Evolutionary conservation across 2,888 invertebrate species (phyloP).

Genomic region (Brassicogethes aeneus): DNA sequence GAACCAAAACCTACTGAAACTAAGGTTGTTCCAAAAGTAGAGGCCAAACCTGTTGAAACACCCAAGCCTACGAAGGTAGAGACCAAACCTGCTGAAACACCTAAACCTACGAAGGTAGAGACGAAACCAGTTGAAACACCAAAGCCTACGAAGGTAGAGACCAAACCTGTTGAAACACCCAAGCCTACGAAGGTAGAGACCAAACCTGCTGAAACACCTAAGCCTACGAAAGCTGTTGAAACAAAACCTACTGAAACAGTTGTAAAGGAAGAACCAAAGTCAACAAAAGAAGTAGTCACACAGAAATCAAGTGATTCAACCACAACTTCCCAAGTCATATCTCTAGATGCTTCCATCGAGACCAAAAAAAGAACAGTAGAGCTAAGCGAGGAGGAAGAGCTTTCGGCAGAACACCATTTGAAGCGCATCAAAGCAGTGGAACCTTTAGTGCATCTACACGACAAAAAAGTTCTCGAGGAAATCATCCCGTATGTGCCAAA

Average conservation of each 20-base stretch:
- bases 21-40: slow-evolving; percentile 29
- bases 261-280: too few relatives aligned
- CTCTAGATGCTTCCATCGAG: neutral
- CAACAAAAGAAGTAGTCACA: too few relatives aligned
- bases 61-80: slow-evolving; percentile 10
- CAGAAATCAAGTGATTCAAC: neutral
- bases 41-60: slow-evolving; percentile 9
- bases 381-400: neutral
- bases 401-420: slow-evolving; percentile 19
- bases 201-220: slow-evolving; percentile 10
- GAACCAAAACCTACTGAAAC: slow-evolving; percentile 7
- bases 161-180: slow-evolving; percentile 12
- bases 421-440: slow-evolving; percentile 25
- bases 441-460: slow-evolving; percentile 24
- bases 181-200: slow-evolving; percentile 10
- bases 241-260: slow-evolving; percentile 4
- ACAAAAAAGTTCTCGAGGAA: slow-evolving; percentile 25
- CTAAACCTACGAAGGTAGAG: slow-evolving; percentile 14
- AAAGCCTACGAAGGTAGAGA: slow-evolving; percentile 12
- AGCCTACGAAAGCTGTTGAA: slow-evolving; percentile 7
- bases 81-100: slow-evolving; percentile 10
- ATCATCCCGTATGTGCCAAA: slow-evolving; percentile 24
- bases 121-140: slow-evolving; percentile 9
- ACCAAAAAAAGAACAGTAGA: slow-evolving; percentile 5
- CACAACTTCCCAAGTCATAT: neutral